A percentile compares a stretch with the other conserved stretches of the same genome.
Conservation (phyloP, 2,888 invertebrate species). For the Caenorhabditis becei region DNA sequence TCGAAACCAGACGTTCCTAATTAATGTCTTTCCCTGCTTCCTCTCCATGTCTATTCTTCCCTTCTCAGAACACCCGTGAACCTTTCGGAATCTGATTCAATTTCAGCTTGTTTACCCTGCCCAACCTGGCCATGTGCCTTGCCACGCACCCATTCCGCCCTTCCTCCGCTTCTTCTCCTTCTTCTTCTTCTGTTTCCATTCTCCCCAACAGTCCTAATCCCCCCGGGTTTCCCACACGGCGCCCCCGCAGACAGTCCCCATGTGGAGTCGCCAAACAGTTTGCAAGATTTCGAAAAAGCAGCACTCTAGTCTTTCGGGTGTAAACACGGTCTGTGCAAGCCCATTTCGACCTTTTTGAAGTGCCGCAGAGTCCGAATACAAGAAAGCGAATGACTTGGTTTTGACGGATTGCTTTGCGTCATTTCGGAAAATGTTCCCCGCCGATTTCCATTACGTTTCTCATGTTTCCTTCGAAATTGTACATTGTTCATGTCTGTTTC, state of each 20-base stretch:
- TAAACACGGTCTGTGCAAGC: conserved; percentile 55
- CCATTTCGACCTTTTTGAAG: conserved; percentile 52
- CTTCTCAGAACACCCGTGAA: conserved; percentile 13
- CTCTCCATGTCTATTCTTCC: not conserved
- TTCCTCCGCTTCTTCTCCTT: conserved; percentile 4
- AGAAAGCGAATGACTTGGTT: conserved; percentile 20
- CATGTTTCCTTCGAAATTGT: conserved; percentile 15
- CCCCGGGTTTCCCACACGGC: conserved; percentile 38
- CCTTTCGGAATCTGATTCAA: conserved; percentile 18
- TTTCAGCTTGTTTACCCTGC: conserved; percentile 39
- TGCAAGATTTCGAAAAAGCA: conserved; percentile 51
- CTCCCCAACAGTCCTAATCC: conserved; percentile 13
- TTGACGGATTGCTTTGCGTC: conserved; percentile 53
- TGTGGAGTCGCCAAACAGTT: conserved; percentile 32
- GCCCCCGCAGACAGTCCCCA: conserved; percentile 52
- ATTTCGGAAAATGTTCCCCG: conserved; percentile 11
- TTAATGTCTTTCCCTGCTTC: conserved; percentile 7
- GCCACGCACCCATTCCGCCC: conserved; percentile 1
- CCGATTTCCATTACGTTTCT: not conserved
- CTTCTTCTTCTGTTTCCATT: not conserved
- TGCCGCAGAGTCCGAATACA: conserved; percentile 20
- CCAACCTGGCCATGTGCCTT: conserved; percentile 13
- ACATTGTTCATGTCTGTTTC: too few relatives aligned
- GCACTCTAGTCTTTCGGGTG: conserved; percentile 37
- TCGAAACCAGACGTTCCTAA: not conserved